Evolutionary conservation across 2,888 invertebrate genomes (phyloP).

Genomic region (Chymomyza fuscimana): DNA sequence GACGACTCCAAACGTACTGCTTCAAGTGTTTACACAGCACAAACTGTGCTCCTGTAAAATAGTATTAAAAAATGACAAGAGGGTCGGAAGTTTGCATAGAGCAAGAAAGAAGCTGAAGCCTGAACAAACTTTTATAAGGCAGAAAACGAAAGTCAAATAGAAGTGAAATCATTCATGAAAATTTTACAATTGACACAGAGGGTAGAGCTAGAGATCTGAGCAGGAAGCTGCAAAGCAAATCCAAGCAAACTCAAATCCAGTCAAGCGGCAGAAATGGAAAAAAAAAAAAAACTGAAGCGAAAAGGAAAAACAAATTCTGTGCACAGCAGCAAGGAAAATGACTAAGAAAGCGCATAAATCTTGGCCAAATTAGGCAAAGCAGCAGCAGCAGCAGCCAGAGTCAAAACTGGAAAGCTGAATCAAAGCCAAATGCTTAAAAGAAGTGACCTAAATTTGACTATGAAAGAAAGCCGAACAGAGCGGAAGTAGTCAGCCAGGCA

Average conservation of each 20-base stretch:
- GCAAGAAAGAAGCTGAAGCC: background rate
- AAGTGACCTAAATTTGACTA: conserved; percentile 52
- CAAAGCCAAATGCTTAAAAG: conserved; percentile 17
- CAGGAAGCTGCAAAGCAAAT: conserved; percentile 7
- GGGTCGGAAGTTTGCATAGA: background rate
- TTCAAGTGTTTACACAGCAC: conserved; percentile 20
- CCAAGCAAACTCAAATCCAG: conserved; percentile 13
- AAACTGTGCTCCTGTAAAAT: conserved; percentile 22
- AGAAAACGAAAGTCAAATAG: conserved; percentile 57
- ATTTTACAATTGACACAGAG: conserved; percentile 63
- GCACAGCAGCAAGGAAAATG: conserved; percentile 2
- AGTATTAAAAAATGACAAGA: conserved; percentile 1
- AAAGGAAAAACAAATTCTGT: conserved; percentile 14
- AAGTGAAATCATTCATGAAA: conserved; percentile 73
- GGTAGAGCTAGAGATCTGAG: background rate
- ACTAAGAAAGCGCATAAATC: conserved; percentile 47
- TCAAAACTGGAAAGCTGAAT: conserved; percentile 6
- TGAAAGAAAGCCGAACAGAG: conserved; percentile 53
- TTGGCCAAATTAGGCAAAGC: conserved; percentile 35
- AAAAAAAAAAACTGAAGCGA: background rate
- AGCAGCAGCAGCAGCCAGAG: conserved; percentile 11
- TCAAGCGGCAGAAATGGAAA: background rate
- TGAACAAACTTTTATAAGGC: conserved; percentile 4
- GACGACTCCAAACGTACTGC: conserved; percentile 9
- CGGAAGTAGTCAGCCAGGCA: conserved; percentile 25